Conservation (phyloP, 2,888 invertebrate genomes). For the Metellina segmentata region DNA sequence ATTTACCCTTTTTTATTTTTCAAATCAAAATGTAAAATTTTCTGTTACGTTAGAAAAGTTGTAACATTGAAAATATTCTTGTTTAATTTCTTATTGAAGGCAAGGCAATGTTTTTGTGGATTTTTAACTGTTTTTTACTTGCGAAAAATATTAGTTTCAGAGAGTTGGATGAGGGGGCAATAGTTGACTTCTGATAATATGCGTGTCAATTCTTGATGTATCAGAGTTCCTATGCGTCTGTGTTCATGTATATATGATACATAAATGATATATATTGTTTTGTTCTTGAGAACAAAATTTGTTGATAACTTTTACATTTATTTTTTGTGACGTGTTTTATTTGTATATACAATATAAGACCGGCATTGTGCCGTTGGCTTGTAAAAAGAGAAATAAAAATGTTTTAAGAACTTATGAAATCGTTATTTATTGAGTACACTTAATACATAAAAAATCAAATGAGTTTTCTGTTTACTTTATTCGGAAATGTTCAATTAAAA, state of each 20-base stretch:
- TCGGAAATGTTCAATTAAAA: too few relatives aligned
- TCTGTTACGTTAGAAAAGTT: too few relatives aligned
- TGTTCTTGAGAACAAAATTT: slow-evolving; percentile 19
- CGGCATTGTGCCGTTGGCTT: slow-evolving; percentile 25
- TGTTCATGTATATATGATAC: slow-evolving; percentile 58
- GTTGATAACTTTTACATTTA: slow-evolving; percentile 29
- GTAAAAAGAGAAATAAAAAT: slow-evolving; percentile 37
- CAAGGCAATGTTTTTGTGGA: too few relatives aligned
- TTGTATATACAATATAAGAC: slow-evolving; percentile 19
- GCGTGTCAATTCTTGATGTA: background rate
- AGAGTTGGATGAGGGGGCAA: too few relatives aligned
- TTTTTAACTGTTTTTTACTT: too few relatives aligned
- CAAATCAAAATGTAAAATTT: too few relatives aligned
- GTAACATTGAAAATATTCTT: too few relatives aligned
- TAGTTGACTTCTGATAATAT: too few relatives aligned
- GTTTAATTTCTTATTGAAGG: too few relatives aligned
- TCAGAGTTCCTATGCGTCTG: slow-evolving; percentile 66
- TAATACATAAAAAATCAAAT: background rate
- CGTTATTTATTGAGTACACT: background rate
- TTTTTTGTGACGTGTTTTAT: slow-evolving; percentile 29
- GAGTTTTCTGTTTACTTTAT: background rate
- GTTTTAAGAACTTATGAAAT: background rate
- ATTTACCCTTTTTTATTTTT: too few relatives aligned
- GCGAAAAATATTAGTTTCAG: too few relatives aligned
- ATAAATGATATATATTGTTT: slow-evolving; percentile 29